phyloP scores from a whole-genome alignment of 1,140 invertebrate genomes.

The Sminthurinus signatus region DNA sequence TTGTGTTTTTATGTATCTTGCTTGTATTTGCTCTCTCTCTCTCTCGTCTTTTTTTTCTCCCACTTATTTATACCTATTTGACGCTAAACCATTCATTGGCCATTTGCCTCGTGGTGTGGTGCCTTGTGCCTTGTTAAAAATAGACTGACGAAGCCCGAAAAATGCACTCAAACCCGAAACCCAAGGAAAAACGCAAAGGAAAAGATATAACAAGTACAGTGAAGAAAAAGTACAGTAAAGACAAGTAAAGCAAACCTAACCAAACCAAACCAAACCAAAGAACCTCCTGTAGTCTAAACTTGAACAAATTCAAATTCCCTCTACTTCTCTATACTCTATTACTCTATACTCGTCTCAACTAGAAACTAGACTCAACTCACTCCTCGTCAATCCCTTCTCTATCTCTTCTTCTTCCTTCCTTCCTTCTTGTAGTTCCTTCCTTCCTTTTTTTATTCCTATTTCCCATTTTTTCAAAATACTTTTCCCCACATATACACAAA shows the following conservation, averaged over 20 bases:
- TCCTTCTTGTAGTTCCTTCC: background rate
- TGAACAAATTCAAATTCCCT: too few species aligned
- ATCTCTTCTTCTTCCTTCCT: background rate
- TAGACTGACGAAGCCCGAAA: constrained; percentile 30
- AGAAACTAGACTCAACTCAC: background rate
- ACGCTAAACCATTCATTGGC: constrained; percentile 37
- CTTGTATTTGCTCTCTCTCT: background rate
- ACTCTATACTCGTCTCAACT: too few species aligned
- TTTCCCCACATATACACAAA: too few species aligned
- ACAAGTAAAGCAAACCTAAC: too few species aligned
- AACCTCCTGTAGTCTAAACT: background rate
- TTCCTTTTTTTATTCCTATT: background rate
- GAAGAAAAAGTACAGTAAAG: too few species aligned
- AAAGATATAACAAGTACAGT: too few species aligned
- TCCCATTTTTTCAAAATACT: background rate
- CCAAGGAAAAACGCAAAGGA: too few species aligned
- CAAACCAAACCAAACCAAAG: too few species aligned
- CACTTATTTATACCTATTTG: constrained; percentile 32
- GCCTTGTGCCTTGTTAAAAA: constrained; percentile 28
- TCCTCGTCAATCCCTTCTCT: background rate
- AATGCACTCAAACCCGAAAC: constrained; percentile 28
- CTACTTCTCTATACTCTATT: too few species aligned
- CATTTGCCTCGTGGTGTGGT: constrained; percentile 39
- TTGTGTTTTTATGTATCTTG: background rate
- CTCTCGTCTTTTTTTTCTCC: background rate